Evolutionary conservation across 1,140 invertebrate species (phyloP).

Genomic region (Leptestheria dahalacensis): DNA sequence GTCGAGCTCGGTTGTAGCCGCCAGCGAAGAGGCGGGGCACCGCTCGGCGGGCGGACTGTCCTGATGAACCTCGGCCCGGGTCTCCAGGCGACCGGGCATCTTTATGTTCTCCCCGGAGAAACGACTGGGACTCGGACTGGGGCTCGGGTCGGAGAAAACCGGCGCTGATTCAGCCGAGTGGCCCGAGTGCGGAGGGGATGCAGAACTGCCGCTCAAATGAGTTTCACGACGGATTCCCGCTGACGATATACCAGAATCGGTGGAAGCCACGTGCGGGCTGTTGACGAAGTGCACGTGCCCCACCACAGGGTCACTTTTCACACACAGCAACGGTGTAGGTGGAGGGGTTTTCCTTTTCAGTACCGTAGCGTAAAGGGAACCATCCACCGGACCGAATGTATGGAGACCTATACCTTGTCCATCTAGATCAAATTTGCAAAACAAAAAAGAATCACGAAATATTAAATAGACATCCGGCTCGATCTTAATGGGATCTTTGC

Average conservation of each 20-base stretch:
- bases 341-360: constrained; percentile 31
- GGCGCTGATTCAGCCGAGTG: constrained; percentile 10
- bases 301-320: neutral
- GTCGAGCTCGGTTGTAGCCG: constrained; percentile 41
- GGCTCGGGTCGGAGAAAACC: constrained; percentile 8
- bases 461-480: neutral
- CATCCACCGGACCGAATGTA: constrained; percentile 68
- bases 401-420: constrained; percentile 26
- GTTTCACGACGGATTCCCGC: constrained; percentile 24
- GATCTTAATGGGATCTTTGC: neutral
- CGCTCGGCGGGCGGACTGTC: neutral
- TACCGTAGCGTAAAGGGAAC: constrained; percentile 71
- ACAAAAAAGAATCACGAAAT: neutral
- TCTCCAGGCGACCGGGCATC: constrained; percentile 7
- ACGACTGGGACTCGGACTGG: neutral
- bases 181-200: constrained; percentile 15
- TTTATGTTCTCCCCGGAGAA: neutral
- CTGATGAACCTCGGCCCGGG: constrained; percentile 14
- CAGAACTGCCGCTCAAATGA: constrained; percentile 17
- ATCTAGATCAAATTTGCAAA: neutral
- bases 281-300: constrained; percentile 18
- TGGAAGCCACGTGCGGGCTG: constrained; percentile 57
- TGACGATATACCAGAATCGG: constrained; percentile 69
- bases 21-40: neutral
- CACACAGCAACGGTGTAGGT: neutral